phyloP scores from a whole-genome alignment of 2,113 vertebrate genomes.

The Rutilus rutilus region DNA sequence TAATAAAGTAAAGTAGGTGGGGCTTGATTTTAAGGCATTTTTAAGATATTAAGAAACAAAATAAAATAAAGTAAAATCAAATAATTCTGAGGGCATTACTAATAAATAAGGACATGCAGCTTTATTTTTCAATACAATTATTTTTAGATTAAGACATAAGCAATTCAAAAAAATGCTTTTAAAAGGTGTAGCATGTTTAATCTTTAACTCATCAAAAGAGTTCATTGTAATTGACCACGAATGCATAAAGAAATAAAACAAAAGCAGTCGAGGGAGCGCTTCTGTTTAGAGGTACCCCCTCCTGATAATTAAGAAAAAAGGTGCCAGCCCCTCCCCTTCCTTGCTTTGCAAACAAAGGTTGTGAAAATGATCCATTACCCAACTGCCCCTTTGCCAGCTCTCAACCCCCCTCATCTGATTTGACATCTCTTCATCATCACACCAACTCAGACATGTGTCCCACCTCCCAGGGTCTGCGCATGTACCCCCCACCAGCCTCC shows the following conservation, averaged over 20 bases:
- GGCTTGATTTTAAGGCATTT: background rate
- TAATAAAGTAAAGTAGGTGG: background rate
- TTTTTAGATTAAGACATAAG: background rate
- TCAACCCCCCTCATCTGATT: slow-evolving; percentile 10
- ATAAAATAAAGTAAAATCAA: background rate
- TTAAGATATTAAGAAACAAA: too few species aligned
- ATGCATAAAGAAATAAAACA: slow-evolving; percentile 29
- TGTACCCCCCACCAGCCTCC: slow-evolving; percentile 48
- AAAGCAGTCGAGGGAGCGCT: background rate
- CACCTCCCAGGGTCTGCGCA: slow-evolving; percentile 50
- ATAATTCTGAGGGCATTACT: background rate
- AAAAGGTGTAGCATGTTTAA: background rate
- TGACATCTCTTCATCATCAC: slow-evolving; percentile 44
- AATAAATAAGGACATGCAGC: background rate
- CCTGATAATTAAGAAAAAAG: slow-evolving; percentile 50
- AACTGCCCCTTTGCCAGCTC: slow-evolving; percentile 37
- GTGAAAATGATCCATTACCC: slow-evolving; percentile 63
- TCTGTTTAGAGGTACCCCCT: slow-evolving; percentile 29
- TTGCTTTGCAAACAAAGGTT: slow-evolving; percentile 59
- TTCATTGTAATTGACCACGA: background rate
- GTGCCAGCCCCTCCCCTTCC: slow-evolving; percentile 39
- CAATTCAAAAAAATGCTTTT: background rate
- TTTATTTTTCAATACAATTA: background rate
- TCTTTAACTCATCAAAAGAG: background rate
- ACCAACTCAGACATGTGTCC: slow-evolving; percentile 55